phyloP scores from a whole-genome alignment of 2,888 invertebrate genomes.

The Endomychus coccineus region DNA sequence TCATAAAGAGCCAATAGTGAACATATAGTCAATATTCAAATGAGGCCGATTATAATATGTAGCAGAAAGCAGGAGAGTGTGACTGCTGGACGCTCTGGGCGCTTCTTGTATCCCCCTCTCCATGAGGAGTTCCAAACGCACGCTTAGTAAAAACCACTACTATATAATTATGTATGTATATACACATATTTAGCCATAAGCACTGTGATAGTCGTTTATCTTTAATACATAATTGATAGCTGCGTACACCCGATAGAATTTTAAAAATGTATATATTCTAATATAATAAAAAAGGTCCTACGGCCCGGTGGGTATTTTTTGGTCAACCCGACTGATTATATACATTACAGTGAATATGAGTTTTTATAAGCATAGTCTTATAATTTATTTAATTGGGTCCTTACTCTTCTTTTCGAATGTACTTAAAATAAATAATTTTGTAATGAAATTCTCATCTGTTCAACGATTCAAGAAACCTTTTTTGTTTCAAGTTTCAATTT shows the following conservation, averaged over 20 bases:
- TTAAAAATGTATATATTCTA: conserved; percentile 44
- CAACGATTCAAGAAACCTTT: too few relatives aligned
- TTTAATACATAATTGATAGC: conserved; percentile 47
- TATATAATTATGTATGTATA: conserved; percentile 47
- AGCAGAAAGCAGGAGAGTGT: conserved; percentile 36
- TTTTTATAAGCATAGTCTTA: conserved; percentile 27
- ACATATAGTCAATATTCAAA: conserved; percentile 36
- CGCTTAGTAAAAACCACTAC: conserved; percentile 41
- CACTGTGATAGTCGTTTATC: conserved; percentile 45
- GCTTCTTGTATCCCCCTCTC: conserved; percentile 28
- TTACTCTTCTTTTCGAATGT: conserved; percentile 13
- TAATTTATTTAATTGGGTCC: conserved; percentile 33
- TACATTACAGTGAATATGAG: conserved; percentile 34
- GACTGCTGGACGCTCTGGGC: conserved; percentile 36
- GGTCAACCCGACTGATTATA: conserved; percentile 31
- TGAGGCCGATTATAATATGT: conserved; percentile 39
- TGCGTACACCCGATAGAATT: conserved; percentile 43
- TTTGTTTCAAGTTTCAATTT: too few relatives aligned
- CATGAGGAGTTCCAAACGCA: conserved; percentile 30
- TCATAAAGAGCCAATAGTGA: conserved; percentile 30
- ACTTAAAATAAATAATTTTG: too few relatives aligned
- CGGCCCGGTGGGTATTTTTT: conserved; percentile 23
- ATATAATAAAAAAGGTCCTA: conserved; percentile 28
- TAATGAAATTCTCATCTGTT: too few relatives aligned
- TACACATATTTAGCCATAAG: conserved; percentile 46